Evolutionary conservation across 1,140 invertebrate species (phyloP).

Genomic region (Drosophila tani): DNA sequence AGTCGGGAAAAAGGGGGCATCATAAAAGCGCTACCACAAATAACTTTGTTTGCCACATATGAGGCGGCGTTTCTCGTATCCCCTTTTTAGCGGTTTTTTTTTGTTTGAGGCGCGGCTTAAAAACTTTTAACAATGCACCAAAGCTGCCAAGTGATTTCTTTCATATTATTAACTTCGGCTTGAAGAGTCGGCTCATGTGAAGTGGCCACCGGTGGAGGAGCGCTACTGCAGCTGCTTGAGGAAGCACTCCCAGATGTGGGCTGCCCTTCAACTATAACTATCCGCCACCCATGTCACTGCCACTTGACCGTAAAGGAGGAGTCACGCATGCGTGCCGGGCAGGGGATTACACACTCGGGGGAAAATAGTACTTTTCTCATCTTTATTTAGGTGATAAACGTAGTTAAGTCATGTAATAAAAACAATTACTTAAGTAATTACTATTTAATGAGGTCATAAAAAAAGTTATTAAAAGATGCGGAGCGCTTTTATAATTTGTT

Average conservation of each 20-base stretch:
- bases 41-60: slow-evolving; percentile 80
- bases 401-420: not conserved
- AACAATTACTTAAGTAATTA: not conserved
- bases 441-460: not conserved
- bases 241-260: slow-evolving; percentile 6
- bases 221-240: slow-evolving; percentile 10
- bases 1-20: slow-evolving; percentile 19
- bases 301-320: slow-evolving; percentile 48
- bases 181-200: slow-evolving; percentile 60
- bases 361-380: slow-evolving; percentile 4
- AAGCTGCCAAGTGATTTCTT: slow-evolving; percentile 82
- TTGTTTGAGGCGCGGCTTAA: slow-evolving; percentile 82
- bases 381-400: not conserved
- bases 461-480: not conserved
- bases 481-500: not conserved
- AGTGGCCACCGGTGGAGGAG: slow-evolving; percentile 53
- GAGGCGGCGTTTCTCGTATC: slow-evolving; percentile 33
- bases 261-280: not conserved
- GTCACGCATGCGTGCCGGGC: slow-evolving; percentile 44
- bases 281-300: slow-evolving; percentile 10
- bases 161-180: slow-evolving; percentile 82
- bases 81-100: slow-evolving; percentile 9
- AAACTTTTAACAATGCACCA: slow-evolving; percentile 84
- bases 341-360: slow-evolving; percentile 6
- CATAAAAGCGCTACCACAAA: slow-evolving; percentile 81